A percentile compares a stretch with the other conserved stretches of the same genome.
These are phyloP conservation scores for Adrianichthys oophorus DNA, from an alignment of 2,797 vertebrate genomes.

Conservation along the genomic window DNA sequence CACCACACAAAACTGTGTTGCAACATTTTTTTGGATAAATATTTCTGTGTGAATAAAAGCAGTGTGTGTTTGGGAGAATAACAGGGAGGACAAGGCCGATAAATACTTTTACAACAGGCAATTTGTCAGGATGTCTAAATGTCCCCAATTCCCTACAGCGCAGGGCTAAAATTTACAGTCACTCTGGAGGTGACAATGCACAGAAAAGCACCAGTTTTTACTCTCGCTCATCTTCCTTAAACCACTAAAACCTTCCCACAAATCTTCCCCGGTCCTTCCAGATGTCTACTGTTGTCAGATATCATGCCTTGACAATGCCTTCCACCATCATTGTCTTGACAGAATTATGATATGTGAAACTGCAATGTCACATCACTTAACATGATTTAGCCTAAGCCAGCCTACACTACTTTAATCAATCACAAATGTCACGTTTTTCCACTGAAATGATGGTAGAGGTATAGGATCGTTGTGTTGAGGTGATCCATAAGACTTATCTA, in stretches of 20 bases:
- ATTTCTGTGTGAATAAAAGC: constrained; percentile 51
- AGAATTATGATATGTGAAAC: constrained; percentile 98
- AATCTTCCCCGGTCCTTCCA: constrained; percentile 83
- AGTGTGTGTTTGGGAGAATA: constrained; percentile 61
- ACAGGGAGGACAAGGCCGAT: constrained; percentile 70
- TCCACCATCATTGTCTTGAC: constrained; percentile 94
- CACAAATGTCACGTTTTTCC: constrained; percentile 89
- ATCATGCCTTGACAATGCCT: constrained; percentile 92
- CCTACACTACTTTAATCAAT: constrained; percentile 96
- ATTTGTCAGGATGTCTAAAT: constrained; percentile 84
- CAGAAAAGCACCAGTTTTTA: constrained; percentile 92
- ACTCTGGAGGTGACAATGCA: constrained; percentile 91
- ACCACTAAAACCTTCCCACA: constrained; percentile 90
- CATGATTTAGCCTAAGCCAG: constrained; percentile 92
- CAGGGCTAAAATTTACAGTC: constrained; percentile 90
- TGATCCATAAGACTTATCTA: constrained; percentile 90
- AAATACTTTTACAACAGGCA: constrained; percentile 78
- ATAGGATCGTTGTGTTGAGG: constrained; percentile 84
- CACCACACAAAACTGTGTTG: constrained; percentile 53
- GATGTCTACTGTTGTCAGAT: constrained; percentile 92
- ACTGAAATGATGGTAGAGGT: constrained; percentile 91
- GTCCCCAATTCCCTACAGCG: constrained; percentile 87
- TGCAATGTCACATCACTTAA: constrained; percentile 96
- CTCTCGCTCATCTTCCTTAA: constrained; percentile 75
- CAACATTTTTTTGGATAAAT: constrained; percentile 69